Percentiles rank a stretch among this genome's conserved stretches.
Conservation (phyloP, 2,113 vertebrate genomes). For the Calidris pugnax region DNA sequence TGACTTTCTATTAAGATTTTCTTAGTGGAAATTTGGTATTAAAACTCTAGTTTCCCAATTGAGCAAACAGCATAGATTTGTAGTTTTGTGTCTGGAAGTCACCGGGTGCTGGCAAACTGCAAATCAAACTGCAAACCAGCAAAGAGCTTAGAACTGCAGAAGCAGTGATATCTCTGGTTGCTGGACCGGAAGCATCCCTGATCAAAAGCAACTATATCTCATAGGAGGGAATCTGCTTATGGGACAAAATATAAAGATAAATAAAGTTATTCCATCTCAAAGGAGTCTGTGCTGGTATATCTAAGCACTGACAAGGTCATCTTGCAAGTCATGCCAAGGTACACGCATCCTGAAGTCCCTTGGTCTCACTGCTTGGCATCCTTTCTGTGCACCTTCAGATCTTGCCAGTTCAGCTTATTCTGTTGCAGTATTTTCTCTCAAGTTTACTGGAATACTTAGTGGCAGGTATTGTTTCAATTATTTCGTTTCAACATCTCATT, state of each 20-base stretch:
- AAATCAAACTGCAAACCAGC: neutral
- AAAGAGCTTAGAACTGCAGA: neutral
- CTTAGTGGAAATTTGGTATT: neutral
- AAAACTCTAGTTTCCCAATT: neutral
- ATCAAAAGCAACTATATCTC: neutral
- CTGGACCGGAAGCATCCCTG: neutral
- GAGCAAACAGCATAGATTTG: neutral
- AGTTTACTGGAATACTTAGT: neutral
- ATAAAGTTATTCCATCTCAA: neutral
- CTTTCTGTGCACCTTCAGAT: neutral
- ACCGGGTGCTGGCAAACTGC: neutral
- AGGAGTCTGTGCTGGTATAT: neutral
- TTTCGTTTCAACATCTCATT: neutral
- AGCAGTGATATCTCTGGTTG: neutral
- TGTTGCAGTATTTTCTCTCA: neutral
- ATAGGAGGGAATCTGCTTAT: neutral
- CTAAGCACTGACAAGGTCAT: neutral
- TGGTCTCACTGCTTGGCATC: neutral
- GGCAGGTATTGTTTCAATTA: neutral
- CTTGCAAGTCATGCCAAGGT: neutral
- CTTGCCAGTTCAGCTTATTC: neutral
- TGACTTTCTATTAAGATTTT: neutral
- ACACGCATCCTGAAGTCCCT: neutral
- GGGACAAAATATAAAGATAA: neutral
- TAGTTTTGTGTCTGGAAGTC: neutral